These are phyloP conservation scores for Parauchenoglanis punctatus DNA, from an alignment of 2,797 vertebrate species.

Conservation along the genomic window DNA sequence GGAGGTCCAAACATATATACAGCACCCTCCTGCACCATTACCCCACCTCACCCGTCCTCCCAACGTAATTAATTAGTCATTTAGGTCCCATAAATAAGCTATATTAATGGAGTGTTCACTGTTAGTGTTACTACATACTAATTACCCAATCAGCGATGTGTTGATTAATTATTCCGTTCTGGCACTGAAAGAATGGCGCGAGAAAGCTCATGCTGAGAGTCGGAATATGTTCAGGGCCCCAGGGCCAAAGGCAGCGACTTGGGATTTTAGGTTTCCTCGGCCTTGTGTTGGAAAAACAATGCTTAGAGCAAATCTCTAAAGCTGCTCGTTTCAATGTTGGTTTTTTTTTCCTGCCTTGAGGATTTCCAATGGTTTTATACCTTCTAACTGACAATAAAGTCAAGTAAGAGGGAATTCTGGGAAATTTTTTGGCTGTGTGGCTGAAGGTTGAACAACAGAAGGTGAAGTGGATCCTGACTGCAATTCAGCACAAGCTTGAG, in stretches of 20 bases:
- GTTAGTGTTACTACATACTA: slow-evolving; percentile 71
- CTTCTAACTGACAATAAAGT: background rate
- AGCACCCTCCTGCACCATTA: slow-evolving; percentile 66
- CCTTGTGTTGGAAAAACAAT: background rate
- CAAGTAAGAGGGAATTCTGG: background rate
- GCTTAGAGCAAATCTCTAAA: background rate
- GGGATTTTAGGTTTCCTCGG: background rate
- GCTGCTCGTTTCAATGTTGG: background rate
- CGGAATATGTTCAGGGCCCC: background rate
- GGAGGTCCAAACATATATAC: slow-evolving; percentile 62
- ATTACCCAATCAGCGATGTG: slow-evolving; percentile 69
- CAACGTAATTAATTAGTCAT: slow-evolving; percentile 70
- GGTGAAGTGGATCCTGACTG: background rate
- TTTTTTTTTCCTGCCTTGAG: background rate
- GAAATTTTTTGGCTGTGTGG: slow-evolving; percentile 2
- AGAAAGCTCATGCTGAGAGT: slow-evolving; percentile 36
- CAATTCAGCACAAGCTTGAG: background rate
- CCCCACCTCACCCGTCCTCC: slow-evolving; percentile 61
- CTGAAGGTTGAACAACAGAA: background rate
- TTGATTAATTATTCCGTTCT: slow-evolving; percentile 66
- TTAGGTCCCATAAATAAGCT: slow-evolving; percentile 73
- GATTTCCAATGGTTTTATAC: background rate
- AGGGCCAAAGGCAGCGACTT: background rate
- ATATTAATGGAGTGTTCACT: slow-evolving; percentile 71
- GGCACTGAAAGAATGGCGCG: slow-evolving; percentile 9